Conservation (phyloP, 1,140 invertebrate species). For the Camponotus vicinus region DNA sequence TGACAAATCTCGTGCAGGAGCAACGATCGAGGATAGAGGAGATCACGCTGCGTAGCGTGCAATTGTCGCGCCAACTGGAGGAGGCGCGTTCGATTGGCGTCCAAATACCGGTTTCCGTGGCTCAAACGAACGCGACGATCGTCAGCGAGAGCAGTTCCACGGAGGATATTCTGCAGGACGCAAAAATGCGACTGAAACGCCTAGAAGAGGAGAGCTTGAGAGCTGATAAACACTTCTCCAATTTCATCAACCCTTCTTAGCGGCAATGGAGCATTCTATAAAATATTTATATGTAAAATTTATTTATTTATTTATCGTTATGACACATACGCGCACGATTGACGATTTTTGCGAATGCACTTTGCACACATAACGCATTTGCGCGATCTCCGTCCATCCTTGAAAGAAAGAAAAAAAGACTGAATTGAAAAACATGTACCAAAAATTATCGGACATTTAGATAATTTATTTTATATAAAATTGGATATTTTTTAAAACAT, state of each 20-base stretch:
- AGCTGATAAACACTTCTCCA: constrained; percentile 82
- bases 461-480: constrained; percentile 83
- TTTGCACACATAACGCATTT: not conserved
- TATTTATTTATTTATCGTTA: constrained; percentile 41
- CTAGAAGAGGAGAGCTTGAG: constrained; percentile 83
- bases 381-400: not conserved
- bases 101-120: constrained; percentile 66
- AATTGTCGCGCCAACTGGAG: constrained; percentile 80
- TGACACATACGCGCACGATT: constrained; percentile 39
- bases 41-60: constrained; percentile 78
- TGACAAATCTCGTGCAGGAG: constrained; percentile 79
- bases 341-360: not conserved
- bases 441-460: constrained; percentile 60
- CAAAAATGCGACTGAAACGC: constrained; percentile 81
- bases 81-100: constrained; percentile 73
- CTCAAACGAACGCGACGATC: constrained; percentile 73
- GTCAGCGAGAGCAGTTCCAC: constrained; percentile 84
- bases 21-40: constrained; percentile 83
- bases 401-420: constrained; percentile 26
- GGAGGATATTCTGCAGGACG: constrained; percentile 84
- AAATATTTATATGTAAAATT: constrained; percentile 9
- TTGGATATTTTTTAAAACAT: constrained; percentile 78
- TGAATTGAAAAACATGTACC: constrained; percentile 57
- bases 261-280: constrained; percentile 40
- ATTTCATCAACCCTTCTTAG: constrained; percentile 78